Percentiles rank a stretch among this genome's conserved stretches.
These are phyloP conservation scores for Bombus affinis DNA, from an alignment of 1,140 invertebrate genomes.

Conservation along the genomic window DNA sequence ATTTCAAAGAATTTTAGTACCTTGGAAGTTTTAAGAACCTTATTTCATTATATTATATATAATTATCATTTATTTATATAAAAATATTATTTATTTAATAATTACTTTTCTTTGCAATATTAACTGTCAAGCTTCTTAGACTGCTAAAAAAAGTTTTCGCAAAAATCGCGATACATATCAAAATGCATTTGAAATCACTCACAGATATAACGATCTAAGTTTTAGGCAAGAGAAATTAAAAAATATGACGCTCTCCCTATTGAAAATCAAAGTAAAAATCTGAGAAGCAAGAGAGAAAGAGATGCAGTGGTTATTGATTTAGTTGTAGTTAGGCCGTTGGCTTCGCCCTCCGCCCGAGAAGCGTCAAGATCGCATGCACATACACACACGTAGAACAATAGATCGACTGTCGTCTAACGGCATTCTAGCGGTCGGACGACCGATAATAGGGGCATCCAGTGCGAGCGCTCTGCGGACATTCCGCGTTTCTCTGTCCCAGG, in stretches of 20 bases:
- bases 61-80: too few relatives aligned
- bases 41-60: not conserved
- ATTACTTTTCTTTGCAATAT: not conserved
- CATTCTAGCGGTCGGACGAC: constrained; percentile 75
- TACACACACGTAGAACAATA: constrained; percentile 72
- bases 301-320: constrained; percentile 31
- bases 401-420: constrained; percentile 78
- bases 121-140: too few relatives aligned
- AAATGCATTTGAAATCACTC: too few relatives aligned
- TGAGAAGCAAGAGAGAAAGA: not conserved
- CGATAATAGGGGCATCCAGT: constrained; percentile 69
- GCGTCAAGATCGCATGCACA: constrained; percentile 59
- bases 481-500: constrained; percentile 53
- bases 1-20: not conserved
- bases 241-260: rapidly evolving
- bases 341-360: constrained; percentile 32
- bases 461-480: constrained; percentile 46
- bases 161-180: too few relatives aligned
- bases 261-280: not conserved
- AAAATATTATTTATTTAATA: too few relatives aligned
- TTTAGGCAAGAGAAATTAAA: not conserved
- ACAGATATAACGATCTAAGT: not conserved
- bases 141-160: too few relatives aligned
- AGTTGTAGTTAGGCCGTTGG: constrained; percentile 16
- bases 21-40: not conserved